A percentile compares a stretch with the other conserved stretches of the same genome.
Conservation (phyloP, 2,797 vertebrate genomes). For the Ambastaia sidthimunki region DNA sequence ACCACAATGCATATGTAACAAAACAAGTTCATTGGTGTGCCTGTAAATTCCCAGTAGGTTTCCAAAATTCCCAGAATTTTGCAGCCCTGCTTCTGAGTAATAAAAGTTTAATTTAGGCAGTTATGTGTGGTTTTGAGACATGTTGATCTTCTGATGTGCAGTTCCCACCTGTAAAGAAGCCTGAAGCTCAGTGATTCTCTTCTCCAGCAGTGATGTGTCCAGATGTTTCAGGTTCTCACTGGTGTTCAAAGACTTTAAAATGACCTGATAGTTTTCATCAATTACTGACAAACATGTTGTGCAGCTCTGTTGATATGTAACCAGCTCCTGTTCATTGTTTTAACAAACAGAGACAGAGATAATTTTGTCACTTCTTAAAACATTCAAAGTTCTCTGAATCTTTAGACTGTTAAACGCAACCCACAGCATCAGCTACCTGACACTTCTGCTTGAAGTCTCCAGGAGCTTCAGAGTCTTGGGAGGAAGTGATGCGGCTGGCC, state of each 20-base stretch:
- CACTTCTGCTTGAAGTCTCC: slow-evolving; percentile 91
- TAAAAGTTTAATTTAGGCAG: too few species aligned
- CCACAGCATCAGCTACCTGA: slow-evolving; percentile 79
- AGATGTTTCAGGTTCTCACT: slow-evolving; percentile 86
- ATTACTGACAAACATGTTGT: slow-evolving; percentile 89
- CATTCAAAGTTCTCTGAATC: neutral
- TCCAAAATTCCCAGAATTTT: too few species aligned
- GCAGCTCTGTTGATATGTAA: slow-evolving; percentile 90
- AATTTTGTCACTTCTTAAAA: neutral
- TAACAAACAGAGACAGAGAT: slow-evolving; percentile 33
- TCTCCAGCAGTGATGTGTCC: slow-evolving; percentile 86
- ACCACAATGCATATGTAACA: neutral
- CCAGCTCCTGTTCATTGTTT: slow-evolving; percentile 83
- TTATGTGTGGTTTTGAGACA: neutral
- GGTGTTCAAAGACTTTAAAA: slow-evolving; percentile 82
- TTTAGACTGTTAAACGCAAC: too few species aligned
- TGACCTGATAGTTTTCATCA: slow-evolving; percentile 88
- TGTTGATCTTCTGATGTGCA: neutral
- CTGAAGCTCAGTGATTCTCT: slow-evolving; percentile 87
- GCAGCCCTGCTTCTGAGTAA: too few species aligned
- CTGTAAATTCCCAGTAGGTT: too few species aligned
- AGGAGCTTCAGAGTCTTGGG: slow-evolving; percentile 82
- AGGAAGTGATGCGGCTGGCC: slow-evolving; percentile 85
- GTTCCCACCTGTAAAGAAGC: slow-evolving; percentile 86
- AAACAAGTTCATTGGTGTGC: neutral